Percentiles rank a stretch among this genome's conserved stretches.
Conservation (phyloP, 2,888 invertebrate species). For the Zygaena filipendulae region DNA sequence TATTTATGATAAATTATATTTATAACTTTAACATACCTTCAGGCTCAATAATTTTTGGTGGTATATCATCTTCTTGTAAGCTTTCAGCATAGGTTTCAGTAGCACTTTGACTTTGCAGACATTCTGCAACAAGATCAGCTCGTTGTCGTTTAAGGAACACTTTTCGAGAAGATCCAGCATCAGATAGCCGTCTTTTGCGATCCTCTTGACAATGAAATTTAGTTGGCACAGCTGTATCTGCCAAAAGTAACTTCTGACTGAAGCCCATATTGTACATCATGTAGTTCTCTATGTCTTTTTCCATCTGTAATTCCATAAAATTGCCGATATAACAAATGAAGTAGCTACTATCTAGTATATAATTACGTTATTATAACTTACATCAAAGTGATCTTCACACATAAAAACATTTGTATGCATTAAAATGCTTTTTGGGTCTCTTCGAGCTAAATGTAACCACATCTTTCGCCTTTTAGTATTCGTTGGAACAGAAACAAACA, state of each 20-base stretch:
- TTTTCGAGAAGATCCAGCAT: too few species aligned
- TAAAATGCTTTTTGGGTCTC: constrained; percentile 3
- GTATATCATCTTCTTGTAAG: constrained; percentile 3
- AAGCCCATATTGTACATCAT: constrained; percentile 17
- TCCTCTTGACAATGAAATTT: constrained; percentile 18
- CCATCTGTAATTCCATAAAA: constrained; percentile 13
- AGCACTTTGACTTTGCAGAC: neutral
- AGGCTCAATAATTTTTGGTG: too few species aligned
- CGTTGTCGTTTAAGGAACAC: constrained; percentile 2
- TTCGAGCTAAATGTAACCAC: constrained; percentile 6
- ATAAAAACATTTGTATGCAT: constrained; percentile 4
- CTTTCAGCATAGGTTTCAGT: too few species aligned
- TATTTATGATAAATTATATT: too few species aligned
- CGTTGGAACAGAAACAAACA: constrained; percentile 9
- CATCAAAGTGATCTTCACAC: constrained; percentile 11
- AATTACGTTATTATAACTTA: constrained; percentile 5
- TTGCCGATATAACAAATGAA: neutral
- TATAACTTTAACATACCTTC: too few species aligned
- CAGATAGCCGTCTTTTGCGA: constrained; percentile 13
- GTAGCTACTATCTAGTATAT: neutral
- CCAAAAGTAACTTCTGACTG: constrained; percentile 14
- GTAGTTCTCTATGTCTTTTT: constrained; percentile 19
- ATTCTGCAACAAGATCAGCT: constrained; percentile 4
- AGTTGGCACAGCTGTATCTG: constrained; percentile 15
- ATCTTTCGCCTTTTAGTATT: constrained; percentile 2